Evolutionary conservation across 2,113 vertebrate species (phyloP), one percentile per base, ranked within the genome.

Genomic region (Microtus pennsylvanicus): DNA sequence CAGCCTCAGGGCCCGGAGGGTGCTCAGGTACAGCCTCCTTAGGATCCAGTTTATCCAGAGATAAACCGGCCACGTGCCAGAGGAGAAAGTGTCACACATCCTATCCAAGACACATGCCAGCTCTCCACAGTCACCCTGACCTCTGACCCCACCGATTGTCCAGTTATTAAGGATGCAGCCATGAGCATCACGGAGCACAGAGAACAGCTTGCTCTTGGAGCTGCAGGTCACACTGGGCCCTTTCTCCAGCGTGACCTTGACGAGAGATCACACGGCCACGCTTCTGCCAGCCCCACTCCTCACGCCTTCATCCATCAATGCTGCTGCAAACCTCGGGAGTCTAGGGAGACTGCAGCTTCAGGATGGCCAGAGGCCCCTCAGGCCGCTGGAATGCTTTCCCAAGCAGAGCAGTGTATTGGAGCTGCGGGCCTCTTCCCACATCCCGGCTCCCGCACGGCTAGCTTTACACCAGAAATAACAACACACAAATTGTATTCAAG

Each of bases 261-360:
- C 24, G 2, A 14, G 55, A 72, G 45, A 14, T 4, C 22, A 21
- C 38, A 14, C 4, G 2, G 47, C 52, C 9, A 2, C 0, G 21
- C 24, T 9, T 45, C 38, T 22, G n/a, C 61, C 0, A 5, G 42
- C 12, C 24, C 19, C 0, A 0, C 35, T 0, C 17, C 8, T 9
- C 76, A 3, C 1, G 65, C 70, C 47, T 28, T 42, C 14, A 75
- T 45, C 45, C 30, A n/a, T 0, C 13, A n/a, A 16, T 0, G 5
- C 42, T 38, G 26, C 38, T 26, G 11, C 35, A 52, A 8, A 33
- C 38, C 82, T 30, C 55, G 6, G 35, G 4, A 55, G 76, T 61
- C 17, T 52, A 26, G 55, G 52, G 75, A 92, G 33, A 87, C 52
- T 2, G 6, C 9, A 4, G 52, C 47, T 28, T 75, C 50, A 72